These are phyloP conservation scores for Epistrophe grossulariae DNA, from an alignment of 2,888 invertebrate species.

Conservation along the genomic window DNA sequence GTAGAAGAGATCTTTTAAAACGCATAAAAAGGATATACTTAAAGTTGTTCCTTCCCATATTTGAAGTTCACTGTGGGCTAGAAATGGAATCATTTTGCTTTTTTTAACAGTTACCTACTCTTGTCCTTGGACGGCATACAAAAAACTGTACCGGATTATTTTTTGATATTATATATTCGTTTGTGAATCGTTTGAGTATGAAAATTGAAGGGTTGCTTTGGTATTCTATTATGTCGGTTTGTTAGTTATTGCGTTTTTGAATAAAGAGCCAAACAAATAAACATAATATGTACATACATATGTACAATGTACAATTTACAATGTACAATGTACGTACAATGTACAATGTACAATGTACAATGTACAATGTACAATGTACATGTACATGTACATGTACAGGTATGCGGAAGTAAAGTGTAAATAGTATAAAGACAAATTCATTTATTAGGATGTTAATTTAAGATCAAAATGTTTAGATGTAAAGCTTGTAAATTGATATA, in stretches of 20 bases:
- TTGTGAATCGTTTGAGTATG: constrained; percentile 26
- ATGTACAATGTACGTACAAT: too few relatives aligned
- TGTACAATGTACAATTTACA: too few relatives aligned
- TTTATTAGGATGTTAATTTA: too few relatives aligned
- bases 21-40: constrained; percentile 17
- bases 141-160: neutral
- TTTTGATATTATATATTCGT: constrained; percentile 27
- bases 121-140: neutral
- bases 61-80: constrained; percentile 12
- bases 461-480: too few relatives aligned
- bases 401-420: too few relatives aligned
- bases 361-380: too few relatives aligned
- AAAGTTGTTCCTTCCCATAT: constrained; percentile 23
- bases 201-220: constrained; percentile 34
- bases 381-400: too few relatives aligned
- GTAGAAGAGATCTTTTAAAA: constrained; percentile 28
- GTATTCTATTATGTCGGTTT: neutral
- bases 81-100: neutral
- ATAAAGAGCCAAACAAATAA: neutral
- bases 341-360: too few relatives aligned
- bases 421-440: too few relatives aligned
- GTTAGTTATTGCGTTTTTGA: constrained; percentile 1
- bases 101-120: neutral
- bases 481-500: too few relatives aligned
- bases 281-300: too few relatives aligned